Conservation (phyloP, 2,797 vertebrate species). For the Sebastes oblongus region DNA sequence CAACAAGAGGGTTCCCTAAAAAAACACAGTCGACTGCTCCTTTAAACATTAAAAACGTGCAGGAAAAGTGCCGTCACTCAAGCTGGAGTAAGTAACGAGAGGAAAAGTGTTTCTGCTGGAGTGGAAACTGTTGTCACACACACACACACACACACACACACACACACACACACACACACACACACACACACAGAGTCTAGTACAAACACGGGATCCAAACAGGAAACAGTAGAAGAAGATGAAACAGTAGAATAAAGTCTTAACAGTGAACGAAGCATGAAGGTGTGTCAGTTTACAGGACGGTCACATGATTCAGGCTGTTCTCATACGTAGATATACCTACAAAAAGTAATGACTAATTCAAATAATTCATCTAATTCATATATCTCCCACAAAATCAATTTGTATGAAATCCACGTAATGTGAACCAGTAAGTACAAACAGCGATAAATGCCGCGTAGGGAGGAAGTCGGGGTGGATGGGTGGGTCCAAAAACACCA, state of each 20-base stretch:
- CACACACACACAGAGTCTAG: not conserved
- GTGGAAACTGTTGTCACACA: constrained; percentile 22
- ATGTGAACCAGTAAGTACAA: too few species aligned
- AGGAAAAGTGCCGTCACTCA: not conserved
- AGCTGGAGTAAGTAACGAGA: not conserved
- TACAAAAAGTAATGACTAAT: too few species aligned
- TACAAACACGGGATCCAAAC: not conserved
- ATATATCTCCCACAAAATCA: too few species aligned
- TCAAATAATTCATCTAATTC: too few species aligned
- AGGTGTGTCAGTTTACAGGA: too few species aligned
- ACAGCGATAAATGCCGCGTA: too few species aligned
- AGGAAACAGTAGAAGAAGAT: not conserved
- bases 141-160: not conserved
- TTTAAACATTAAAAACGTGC: not conserved
- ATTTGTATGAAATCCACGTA: too few species aligned
- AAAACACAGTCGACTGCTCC: not conserved
- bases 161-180: not conserved
- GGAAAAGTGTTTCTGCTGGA: constrained; percentile 25
- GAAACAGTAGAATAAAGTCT: not conserved
- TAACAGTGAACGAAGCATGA: not conserved
- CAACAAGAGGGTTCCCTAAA: too few species aligned
- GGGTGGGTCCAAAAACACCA: too few species aligned
- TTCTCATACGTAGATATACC: too few species aligned
- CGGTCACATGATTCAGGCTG: too few species aligned
- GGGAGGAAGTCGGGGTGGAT: too few species aligned